A percentile compares a stretch with the other conserved stretches of the same genome.
Conservation (phyloP, 2,797 vertebrate species). For the Scyliorhinus canicula region DNA sequence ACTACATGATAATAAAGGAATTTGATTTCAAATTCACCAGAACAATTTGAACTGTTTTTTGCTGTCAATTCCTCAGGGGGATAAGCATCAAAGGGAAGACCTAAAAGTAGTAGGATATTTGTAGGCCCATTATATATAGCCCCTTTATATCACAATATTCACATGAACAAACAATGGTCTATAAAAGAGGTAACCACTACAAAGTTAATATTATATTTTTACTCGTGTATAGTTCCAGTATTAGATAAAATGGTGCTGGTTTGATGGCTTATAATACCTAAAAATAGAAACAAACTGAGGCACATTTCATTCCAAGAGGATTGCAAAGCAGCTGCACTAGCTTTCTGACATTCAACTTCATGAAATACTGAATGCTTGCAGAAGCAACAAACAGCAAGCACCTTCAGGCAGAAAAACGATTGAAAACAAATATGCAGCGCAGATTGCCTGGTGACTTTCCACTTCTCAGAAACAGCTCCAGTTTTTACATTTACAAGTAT, state of each 20-base stretch:
- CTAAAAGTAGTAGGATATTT: neutral
- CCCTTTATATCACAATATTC: neutral
- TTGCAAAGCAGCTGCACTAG: neutral
- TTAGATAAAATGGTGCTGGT: neutral
- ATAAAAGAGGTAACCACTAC: neutral
- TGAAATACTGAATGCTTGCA: neutral
- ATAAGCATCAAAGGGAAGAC: neutral
- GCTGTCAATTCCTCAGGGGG: neutral
- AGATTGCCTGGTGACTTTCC: no score
- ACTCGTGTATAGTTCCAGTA: neutral
- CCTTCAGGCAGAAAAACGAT: constrained; percentile 11
- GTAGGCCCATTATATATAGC: neutral
- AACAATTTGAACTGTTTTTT: neutral
- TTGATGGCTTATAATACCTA: neutral
- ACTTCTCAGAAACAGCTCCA: neutral
- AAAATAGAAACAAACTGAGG: neutral
- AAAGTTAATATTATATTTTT: neutral
- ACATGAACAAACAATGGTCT: neutral
- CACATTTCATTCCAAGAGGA: neutral
- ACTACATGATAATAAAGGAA: neutral
- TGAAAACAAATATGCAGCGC: neutral
- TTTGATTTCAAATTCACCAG: neutral
- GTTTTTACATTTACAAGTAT: no score
- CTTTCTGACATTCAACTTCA: neutral
- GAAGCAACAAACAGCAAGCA: neutral